Percentiles rank a stretch among this genome's conserved stretches.
These are phyloP conservation scores for Steinernema carpocapsae DNA, from an alignment of 2,888 invertebrate species.

Conservation along the genomic window DNA sequence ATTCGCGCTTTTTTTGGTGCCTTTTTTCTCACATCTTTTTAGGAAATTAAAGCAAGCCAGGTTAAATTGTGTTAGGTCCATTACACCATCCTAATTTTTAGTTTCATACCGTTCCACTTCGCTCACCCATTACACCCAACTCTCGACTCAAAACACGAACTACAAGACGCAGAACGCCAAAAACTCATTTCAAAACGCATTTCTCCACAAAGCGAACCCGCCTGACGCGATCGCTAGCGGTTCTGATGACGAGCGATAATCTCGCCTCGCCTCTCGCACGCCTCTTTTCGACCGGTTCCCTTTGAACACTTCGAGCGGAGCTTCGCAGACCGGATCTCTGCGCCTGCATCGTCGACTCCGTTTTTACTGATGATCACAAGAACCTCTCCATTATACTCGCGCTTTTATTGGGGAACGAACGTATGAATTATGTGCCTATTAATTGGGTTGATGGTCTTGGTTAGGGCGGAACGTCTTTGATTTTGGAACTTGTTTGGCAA, in stretches of 20 bases:
- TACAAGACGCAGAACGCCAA: not conserved
- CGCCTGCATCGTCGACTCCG: not conserved
- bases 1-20: not conserved
- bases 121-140: no score
- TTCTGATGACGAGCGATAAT: not conserved
- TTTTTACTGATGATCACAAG: constrained; percentile 17
- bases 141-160: no score
- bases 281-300: not conserved
- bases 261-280: not conserved
- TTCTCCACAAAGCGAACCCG: not conserved
- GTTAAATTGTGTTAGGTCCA: no score
- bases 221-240: not conserved
- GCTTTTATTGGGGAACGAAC: not conserved
- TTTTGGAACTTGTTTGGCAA: no score
- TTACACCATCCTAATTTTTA: no score
- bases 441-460: no score
- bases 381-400: constrained; percentile 7
- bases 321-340: constrained; percentile 19
- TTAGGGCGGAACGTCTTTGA: no score
- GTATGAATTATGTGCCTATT: no score
- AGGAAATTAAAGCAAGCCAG: no score
- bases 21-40: not conserved
- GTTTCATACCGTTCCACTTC: no score
- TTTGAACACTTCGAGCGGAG: not conserved
- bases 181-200: not conserved